A percentile compares a stretch with the other conserved stretches of the same genome.
These are phyloP conservation scores for Schizaphis graminum DNA, from an alignment of 2,888 invertebrate species.

Conservation along the genomic window DNA sequence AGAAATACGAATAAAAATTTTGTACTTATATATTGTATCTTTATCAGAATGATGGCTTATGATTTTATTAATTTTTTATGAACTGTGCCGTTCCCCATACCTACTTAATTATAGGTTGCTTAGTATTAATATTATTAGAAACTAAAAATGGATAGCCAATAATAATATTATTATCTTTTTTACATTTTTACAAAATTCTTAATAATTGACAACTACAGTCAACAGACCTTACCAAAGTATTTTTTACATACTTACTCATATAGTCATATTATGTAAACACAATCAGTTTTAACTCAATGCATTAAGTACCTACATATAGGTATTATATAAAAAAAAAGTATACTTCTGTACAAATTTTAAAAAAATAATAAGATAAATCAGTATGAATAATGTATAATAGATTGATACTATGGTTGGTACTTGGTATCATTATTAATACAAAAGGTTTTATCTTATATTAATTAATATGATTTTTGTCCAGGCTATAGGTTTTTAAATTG, in stretches of 20 bases:
- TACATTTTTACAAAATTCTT: not conserved
- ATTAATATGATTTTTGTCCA: not conserved
- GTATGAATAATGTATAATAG: not conserved
- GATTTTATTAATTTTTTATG: not conserved
- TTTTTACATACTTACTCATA: not conserved
- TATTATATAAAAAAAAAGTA: not conserved
- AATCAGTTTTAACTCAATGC: not conserved
- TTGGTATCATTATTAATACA: not conserved
- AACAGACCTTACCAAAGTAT: not conserved
- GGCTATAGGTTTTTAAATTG: not conserved
- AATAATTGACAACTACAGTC: not conserved
- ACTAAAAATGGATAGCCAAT: not conserved
- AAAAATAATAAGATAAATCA: not conserved
- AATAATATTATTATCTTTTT: not conserved
- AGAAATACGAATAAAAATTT: not conserved
- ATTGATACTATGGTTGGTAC: not conserved
- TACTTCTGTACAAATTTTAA: not conserved
- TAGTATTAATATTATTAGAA: not conserved
- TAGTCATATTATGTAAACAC: not conserved
- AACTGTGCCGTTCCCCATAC: not conserved
- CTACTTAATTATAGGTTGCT: not conserved
- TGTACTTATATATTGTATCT: not conserved
- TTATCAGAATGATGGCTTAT: not conserved
- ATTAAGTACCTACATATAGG: too few species aligned
- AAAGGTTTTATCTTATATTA: not conserved